Evolutionary conservation across 2,113 vertebrate species (phyloP).

Genomic region (Melanocharis versteri): DNA sequence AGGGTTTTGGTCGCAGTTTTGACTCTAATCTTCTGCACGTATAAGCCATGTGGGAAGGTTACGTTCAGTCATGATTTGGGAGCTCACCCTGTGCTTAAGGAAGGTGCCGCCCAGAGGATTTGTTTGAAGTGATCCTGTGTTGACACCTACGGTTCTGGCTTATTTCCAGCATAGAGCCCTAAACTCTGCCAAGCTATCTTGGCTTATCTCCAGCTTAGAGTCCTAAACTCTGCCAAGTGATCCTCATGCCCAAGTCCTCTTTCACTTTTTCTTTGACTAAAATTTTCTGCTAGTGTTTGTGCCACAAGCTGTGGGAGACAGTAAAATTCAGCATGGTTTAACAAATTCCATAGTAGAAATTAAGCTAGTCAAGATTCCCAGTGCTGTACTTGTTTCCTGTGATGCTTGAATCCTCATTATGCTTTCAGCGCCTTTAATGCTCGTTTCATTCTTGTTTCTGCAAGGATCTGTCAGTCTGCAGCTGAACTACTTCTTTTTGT

Average conservation of each 20-base stretch:
- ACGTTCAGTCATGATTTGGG: not conserved
- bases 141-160: not conserved
- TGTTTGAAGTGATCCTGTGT: not conserved
- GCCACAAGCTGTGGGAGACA: not conserved
- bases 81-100: not conserved
- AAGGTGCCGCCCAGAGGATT: not conserved
- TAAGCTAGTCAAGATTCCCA: not conserved
- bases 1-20: not conserved
- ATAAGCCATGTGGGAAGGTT: not conserved
- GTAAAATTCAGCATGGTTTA: not conserved
- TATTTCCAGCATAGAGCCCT: not conserved
- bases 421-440: not conserved
- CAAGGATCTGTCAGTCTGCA: not conserved
- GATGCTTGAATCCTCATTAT: not conserved
- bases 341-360: not conserved
- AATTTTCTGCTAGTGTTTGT: not conserved
- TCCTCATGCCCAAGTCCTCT: not conserved
- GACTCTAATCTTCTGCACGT: not conserved
- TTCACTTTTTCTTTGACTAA: not conserved
- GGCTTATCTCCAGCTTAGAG: not conserved
- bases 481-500: not conserved
- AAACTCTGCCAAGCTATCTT: not conserved
- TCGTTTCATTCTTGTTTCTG: not conserved
- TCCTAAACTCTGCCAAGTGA: not conserved
- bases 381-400: not conserved